A percentile compares a stretch with the other conserved stretches of the same genome.
phyloP scores from a whole-genome alignment of 2,797 vertebrate genomes.

The Phylloscopus collybita region DNA sequence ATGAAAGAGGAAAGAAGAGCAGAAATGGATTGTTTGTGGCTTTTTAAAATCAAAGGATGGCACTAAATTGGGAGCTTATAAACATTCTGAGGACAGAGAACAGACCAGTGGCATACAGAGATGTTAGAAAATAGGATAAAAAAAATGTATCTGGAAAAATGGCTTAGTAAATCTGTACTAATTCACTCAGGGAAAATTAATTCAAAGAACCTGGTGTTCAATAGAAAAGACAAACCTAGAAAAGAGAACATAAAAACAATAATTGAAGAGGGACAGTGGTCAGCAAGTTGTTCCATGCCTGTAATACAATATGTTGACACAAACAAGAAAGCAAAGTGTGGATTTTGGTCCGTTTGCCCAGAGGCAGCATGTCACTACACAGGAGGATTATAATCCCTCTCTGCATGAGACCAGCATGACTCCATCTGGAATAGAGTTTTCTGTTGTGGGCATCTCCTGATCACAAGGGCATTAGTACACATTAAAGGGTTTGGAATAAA shows the following conservation, averaged over 20 bases:
- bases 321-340: slow-evolving; percentile 56
- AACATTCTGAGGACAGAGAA: background rate
- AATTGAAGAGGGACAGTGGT: slow-evolving; percentile 11
- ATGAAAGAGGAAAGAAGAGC: background rate
- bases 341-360: slow-evolving; percentile 54
- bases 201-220: background rate
- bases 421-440: slow-evolving; percentile 58
- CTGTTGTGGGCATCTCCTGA: slow-evolving; percentile 54
- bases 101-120: background rate
- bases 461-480: slow-evolving; percentile 38
- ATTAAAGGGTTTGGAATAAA: slow-evolving; percentile 17
- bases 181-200: slow-evolving; percentile 38
- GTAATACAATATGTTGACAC: slow-evolving; percentile 24
- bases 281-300: slow-evolving; percentile 33
- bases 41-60: slow-evolving; percentile 29
- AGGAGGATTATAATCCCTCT: slow-evolving; percentile 50
- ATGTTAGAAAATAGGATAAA: slow-evolving; percentile 22
- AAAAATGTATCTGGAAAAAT: slow-evolving; percentile 1
- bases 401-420: slow-evolving; percentile 39
- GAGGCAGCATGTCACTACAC: slow-evolving; percentile 42
- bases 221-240: slow-evolving; percentile 12
- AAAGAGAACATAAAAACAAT: background rate
- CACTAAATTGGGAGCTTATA: background rate
- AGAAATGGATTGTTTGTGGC: slow-evolving; percentile 5
- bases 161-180: slow-evolving; percentile 13